A percentile compares a stretch with the other conserved stretches of the same genome.
phyloP scores from a whole-genome alignment of 35 echinoderm and acorn worm species.

The Hemicentrotus pulcherrimus region DNA sequence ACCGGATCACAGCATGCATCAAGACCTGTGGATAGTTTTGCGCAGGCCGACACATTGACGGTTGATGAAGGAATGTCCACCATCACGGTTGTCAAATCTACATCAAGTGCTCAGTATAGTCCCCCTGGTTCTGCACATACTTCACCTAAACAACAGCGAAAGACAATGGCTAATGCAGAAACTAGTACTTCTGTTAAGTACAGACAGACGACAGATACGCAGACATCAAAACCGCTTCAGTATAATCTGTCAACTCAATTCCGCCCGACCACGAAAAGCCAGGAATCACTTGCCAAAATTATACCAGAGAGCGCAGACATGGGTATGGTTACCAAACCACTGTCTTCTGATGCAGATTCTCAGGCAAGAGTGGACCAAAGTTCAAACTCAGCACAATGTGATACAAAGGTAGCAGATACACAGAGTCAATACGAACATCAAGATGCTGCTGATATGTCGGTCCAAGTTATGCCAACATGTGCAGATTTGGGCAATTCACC shows the following conservation, averaged over 20 bases:
- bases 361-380: slow-evolving; percentile 24
- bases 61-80: slow-evolving; percentile 56
- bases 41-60: slow-evolving; percentile 56
- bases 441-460: slow-evolving; percentile 56
- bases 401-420: slow-evolving; percentile 22
- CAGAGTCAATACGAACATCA: slow-evolving; percentile 50
- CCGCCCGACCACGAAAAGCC: neutral
- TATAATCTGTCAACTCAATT: neutral
- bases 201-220: neutral
- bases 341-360: slow-evolving; percentile 24
- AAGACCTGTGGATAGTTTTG: slow-evolving; percentile 31
- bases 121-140: slow-evolving; percentile 1
- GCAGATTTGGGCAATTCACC: slow-evolving; percentile 63
- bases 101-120: slow-evolving; percentile 43
- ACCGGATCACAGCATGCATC: slow-evolving; percentile 41
- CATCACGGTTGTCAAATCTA: neutral
- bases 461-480: slow-evolving; percentile 60
- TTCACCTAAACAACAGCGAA: neutral
- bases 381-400: slow-evolving; percentile 49
- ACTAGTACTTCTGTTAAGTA: neutral
- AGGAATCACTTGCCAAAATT: neutral
- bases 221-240: neutral
- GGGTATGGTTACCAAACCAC: slow-evolving; percentile 41
- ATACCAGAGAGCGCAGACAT: neutral
- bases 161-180: neutral